A percentile compares a stretch with the other conserved stretches of the same genome.
Conservation (phyloP, 1,140 invertebrate species). For the Neodiprion fabricii region DNA sequence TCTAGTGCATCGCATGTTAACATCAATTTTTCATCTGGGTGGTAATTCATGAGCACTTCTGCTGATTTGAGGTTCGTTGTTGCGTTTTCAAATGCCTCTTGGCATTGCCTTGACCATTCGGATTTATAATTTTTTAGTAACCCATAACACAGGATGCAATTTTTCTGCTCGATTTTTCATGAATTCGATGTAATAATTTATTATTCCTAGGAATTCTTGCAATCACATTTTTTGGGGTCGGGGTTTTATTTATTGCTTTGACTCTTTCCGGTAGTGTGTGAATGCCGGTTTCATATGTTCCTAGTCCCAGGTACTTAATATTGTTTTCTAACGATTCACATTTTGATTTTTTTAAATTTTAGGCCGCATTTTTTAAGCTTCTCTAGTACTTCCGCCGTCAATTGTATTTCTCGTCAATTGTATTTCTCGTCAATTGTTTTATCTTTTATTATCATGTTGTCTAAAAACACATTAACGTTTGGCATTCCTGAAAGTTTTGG, state of each 20-base stretch:
- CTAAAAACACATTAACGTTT: conserved; percentile 23
- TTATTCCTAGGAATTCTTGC: conserved; percentile 44
- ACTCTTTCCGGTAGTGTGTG: conserved; percentile 48
- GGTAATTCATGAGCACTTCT: conserved; percentile 28
- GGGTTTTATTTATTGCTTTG: conserved; percentile 45
- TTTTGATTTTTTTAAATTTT: conserved; percentile 47
- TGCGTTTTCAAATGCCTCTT: conserved; percentile 20
- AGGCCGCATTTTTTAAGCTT: conserved; percentile 33
- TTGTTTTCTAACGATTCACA: conserved; percentile 41
- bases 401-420: neutral
- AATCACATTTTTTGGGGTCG: conserved; percentile 43
- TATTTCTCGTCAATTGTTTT: conserved; percentile 18
- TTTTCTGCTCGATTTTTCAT: conserved; percentile 32
- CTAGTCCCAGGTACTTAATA: conserved; percentile 47
- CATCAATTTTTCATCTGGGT: conserved; percentile 26
- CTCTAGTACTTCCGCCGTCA: conserved; percentile 30
- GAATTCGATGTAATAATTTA: conserved; percentile 49
- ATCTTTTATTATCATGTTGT: conserved; percentile 30
- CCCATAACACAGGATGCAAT: conserved; percentile 30
- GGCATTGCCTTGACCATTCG: conserved; percentile 25
- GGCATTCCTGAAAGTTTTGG: conserved; percentile 22
- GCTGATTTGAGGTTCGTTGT: conserved; percentile 15
- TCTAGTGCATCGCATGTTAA: conserved; percentile 27
- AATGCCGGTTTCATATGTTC: conserved; percentile 45
- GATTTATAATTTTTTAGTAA: conserved; percentile 29